These are phyloP conservation scores for Sinodicranocentrus sp. DNA, from an alignment of 2,888 invertebrate genomes.

Conservation along the genomic window DNA sequence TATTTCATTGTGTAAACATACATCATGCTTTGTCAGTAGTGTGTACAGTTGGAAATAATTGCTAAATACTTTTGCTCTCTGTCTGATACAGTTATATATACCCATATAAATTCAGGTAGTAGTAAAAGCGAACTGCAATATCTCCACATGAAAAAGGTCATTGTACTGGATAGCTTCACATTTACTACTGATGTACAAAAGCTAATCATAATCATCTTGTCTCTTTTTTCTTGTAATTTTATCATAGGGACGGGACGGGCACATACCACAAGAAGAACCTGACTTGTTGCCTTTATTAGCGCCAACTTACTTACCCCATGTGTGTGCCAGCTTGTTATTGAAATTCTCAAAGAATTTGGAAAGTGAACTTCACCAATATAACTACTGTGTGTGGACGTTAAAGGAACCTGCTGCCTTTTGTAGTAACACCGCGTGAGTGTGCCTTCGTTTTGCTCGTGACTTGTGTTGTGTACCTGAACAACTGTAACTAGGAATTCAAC, in stretches of 20 bases:
- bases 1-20: no score
- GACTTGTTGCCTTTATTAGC: constrained; percentile 35
- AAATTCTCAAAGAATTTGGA: constrained; percentile 60
- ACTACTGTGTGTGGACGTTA: not conserved
- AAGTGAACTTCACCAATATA: constrained; percentile 46
- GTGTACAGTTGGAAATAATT: no score
- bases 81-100: not conserved
- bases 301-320: no score
- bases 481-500: no score
- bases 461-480: no score
- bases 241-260: constrained; percentile 25
- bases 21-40: no score
- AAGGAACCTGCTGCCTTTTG: not conserved
- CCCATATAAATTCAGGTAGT: not conserved
- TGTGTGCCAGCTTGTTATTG: no score
- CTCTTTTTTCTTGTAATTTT: constrained; percentile 31
- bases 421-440: not conserved
- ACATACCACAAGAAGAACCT: constrained; percentile 8
- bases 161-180: constrained; percentile 57
- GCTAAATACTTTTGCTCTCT: not conserved
- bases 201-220: constrained; percentile 47
- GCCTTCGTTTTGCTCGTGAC: constrained; percentile 6
- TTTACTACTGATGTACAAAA: constrained; percentile 24
- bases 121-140: no score
- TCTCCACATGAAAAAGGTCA: constrained; percentile 53